Conservation (phyloP, 2,888 invertebrate species). For the Coecobrya sp. region DNA sequence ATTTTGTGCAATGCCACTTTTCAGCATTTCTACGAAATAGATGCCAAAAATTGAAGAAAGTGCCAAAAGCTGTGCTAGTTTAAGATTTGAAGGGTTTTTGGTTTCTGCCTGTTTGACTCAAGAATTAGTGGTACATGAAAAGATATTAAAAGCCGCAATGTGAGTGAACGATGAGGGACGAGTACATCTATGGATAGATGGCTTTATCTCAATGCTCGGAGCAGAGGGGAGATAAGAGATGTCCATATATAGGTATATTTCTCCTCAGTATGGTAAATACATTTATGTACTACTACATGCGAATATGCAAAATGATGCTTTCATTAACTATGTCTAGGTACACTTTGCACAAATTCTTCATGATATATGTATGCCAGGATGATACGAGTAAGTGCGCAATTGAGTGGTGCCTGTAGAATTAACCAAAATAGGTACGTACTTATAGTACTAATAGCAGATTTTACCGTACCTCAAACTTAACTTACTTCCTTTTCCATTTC, state of each 20-base stretch:
- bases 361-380: neutral
- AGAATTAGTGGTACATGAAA: neutral
- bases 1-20: neutral
- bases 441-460: slow-evolving; percentile 1
- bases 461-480: slow-evolving; percentile 26
- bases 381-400: neutral
- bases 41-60: neutral
- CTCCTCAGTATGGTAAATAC: neutral
- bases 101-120: neutral
- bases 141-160: neutral
- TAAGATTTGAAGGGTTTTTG: neutral
- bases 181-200: too few relatives aligned
- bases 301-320: neutral
- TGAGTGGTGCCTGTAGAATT: slow-evolving; percentile 1
- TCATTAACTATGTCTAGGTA: slow-evolving; percentile 8
- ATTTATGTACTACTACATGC: neutral
- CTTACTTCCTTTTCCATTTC: neutral
- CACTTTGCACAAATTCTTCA: neutral
- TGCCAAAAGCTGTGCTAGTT: neutral
- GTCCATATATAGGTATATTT: neutral
- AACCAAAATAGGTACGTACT: neutral
- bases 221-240: neutral
- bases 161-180: neutral
- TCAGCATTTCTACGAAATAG: neutral
- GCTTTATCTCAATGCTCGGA: neutral